Conservation (phyloP, 2,797 vertebrate genomes). For the Notoglanidium macrostoma region DNA sequence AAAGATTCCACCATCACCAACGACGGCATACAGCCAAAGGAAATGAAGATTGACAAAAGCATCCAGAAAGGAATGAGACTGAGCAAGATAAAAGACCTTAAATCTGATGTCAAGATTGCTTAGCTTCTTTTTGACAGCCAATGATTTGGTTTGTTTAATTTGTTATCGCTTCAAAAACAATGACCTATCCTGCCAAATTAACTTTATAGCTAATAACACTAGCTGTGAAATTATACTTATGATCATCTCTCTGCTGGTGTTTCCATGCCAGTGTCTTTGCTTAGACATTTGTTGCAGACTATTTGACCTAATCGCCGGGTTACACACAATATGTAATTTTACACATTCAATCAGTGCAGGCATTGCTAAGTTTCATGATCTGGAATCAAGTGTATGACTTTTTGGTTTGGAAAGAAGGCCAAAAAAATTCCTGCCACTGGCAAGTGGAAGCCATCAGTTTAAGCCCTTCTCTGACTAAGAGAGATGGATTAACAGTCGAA, state of each 20-base stretch:
- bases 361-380: neutral
- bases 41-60: neutral
- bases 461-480: neutral
- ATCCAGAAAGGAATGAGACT: neutral
- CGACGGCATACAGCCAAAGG: neutral
- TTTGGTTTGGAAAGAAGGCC: neutral
- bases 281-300: neutral
- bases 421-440: neutral
- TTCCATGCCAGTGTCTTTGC: neutral
- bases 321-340: neutral
- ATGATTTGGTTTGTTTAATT: neutral
- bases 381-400: neutral
- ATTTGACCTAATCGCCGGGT: neutral
- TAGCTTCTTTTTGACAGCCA: neutral
- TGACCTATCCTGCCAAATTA: neutral
- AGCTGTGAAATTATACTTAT: neutral
- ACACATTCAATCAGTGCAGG: neutral
- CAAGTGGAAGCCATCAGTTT: neutral
- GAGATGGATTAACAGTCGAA: conserved; percentile 11
- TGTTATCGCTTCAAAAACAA: neutral
- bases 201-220: neutral
- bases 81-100: neutral
- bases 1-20: neutral
- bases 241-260: neutral
- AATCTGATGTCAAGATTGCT: neutral